These are phyloP conservation scores for Plagodis pulveraria DNA, from an alignment of 2,888 invertebrate genomes.

Conservation along the genomic window DNA sequence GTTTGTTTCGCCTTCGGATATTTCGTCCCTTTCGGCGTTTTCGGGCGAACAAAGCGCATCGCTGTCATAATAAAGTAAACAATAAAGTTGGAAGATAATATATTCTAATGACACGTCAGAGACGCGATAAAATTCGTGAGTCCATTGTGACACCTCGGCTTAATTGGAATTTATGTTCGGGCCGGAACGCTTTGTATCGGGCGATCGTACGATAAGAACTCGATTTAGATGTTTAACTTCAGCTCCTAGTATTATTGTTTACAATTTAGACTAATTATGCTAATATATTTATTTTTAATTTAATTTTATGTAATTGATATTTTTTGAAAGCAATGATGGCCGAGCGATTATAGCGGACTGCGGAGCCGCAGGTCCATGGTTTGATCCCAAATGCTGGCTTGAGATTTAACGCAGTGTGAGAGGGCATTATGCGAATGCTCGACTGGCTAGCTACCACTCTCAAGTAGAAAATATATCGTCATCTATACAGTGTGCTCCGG, in stretches of 20 bases:
- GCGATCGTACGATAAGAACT: slow-evolving; percentile 34
- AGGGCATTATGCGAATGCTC: too few relatives aligned
- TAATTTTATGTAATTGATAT: too few relatives aligned
- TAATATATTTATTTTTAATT: too few relatives aligned
- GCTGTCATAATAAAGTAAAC: slow-evolving; percentile 65
- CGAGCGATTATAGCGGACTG: too few relatives aligned
- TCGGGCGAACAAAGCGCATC: slow-evolving; percentile 21
- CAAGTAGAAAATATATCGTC: too few relatives aligned
- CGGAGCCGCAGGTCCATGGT: too few relatives aligned
- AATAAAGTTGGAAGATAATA: slow-evolving; percentile 63
- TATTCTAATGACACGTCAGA: slow-evolving; percentile 51
- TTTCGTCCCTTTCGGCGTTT: slow-evolving; percentile 6
- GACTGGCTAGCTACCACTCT: too few relatives aligned
- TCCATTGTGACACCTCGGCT: slow-evolving; percentile 67
- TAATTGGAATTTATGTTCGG: slow-evolving; percentile 81
- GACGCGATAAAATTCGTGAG: slow-evolving; percentile 63
- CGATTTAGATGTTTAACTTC: slow-evolving; percentile 11
- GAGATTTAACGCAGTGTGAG: too few relatives aligned
- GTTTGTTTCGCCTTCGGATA: neutral
- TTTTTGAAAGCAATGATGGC: too few relatives aligned
- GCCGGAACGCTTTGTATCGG: slow-evolving; percentile 54
- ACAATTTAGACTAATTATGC: too few relatives aligned
- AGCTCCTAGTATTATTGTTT: slow-evolving; percentile 1
- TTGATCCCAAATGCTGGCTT: too few relatives aligned
- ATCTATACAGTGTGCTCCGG: too few relatives aligned